phyloP scores from a whole-genome alignment of 2,888 invertebrate genomes.

The Hypomecis atomaria region DNA sequence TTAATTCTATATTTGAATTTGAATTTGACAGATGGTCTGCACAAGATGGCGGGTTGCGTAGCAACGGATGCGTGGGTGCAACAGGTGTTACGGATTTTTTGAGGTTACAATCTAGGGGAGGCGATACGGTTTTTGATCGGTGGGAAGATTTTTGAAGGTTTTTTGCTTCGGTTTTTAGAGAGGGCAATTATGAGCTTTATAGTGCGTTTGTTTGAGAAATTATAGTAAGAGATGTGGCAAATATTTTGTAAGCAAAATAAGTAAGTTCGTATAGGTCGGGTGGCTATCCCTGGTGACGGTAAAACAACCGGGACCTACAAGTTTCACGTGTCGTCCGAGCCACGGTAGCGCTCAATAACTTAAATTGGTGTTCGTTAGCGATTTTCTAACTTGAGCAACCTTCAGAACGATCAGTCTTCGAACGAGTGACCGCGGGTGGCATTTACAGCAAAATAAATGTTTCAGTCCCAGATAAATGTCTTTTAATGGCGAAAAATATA shows the following conservation, averaged over 20 bases:
- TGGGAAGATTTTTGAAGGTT: constrained; percentile 57
- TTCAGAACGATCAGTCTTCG: too few relatives aligned
- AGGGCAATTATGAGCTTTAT: neutral
- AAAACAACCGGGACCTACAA: too few relatives aligned
- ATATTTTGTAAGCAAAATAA: neutral
- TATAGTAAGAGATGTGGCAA: neutral
- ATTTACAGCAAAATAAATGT: too few relatives aligned
- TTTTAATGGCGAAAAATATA: too few relatives aligned
- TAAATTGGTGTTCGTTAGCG: too few relatives aligned
- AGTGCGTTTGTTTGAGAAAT: neutral
- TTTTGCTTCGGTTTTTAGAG: constrained; percentile 24
- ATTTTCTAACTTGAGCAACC: too few relatives aligned
- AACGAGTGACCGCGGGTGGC: too few relatives aligned
- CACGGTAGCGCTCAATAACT: too few relatives aligned
- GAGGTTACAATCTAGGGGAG: constrained; percentile 50
- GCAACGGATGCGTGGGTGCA: constrained; percentile 76
- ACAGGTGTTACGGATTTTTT: constrained; percentile 74
- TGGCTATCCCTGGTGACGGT: too few relatives aligned
- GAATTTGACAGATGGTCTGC: constrained; percentile 78
- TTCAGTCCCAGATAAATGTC: too few relatives aligned
- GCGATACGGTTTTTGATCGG: constrained; percentile 69
- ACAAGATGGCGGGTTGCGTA: constrained; percentile 67
- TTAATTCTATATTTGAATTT: constrained; percentile 64
- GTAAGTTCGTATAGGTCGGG: too few relatives aligned
- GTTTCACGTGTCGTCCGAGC: too few relatives aligned